phyloP scores from a whole-genome alignment of 2,113 vertebrate species.

The Formicarius rufipectus region DNA sequence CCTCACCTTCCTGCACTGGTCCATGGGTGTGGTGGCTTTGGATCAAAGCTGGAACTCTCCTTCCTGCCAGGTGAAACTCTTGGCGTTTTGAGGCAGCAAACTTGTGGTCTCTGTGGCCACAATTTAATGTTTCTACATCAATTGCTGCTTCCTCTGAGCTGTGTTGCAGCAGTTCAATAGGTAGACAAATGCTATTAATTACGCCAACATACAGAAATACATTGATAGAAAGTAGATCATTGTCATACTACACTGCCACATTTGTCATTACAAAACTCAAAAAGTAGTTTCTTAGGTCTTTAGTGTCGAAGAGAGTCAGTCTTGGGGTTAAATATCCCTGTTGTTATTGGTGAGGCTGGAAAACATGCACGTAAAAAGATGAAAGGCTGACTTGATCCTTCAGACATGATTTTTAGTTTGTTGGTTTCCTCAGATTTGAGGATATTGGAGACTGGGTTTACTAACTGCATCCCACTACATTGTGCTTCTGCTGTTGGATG shows the following conservation, averaged over 20 bases:
- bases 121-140: neutral
- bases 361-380: neutral
- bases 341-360: neutral
- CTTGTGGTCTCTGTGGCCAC: slow-evolving; percentile 7
- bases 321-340: neutral
- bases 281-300: neutral
- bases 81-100: neutral
- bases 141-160: neutral
- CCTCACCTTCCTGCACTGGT: neutral
- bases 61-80: neutral
- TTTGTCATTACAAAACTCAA: neutral
- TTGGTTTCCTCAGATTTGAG: neutral
- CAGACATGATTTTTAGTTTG: neutral
- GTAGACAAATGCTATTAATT: neutral
- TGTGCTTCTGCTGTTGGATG: neutral
- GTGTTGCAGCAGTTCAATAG: neutral
- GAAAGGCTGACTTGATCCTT: neutral
- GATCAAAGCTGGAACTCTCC: neutral
- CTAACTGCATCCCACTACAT: too few relatives aligned
- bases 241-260: neutral
- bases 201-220: neutral
- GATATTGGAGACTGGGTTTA: neutral
- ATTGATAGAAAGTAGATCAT: neutral
- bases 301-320: neutral
- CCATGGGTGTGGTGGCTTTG: accelerated